phyloP scores from a whole-genome alignment of 1,140 invertebrate species.

The Gryon sp. region DNA sequence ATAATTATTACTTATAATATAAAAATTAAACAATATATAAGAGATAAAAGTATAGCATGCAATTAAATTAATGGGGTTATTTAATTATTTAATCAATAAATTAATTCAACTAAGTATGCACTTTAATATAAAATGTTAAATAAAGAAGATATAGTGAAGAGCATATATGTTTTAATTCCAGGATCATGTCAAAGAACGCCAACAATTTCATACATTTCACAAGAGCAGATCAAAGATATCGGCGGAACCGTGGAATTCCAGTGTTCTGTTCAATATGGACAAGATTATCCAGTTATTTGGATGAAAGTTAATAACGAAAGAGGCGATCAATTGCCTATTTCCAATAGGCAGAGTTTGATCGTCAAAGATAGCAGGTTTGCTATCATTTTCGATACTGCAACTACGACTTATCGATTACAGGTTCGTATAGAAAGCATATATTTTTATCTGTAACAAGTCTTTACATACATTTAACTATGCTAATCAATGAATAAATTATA shows the following conservation, averaged over 20 bases:
- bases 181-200: slow-evolving; percentile 87
- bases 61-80: too few species aligned
- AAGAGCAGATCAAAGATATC: slow-evolving; percentile 94
- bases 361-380: slow-evolving; percentile 92
- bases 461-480: too few species aligned
- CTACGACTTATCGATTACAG: slow-evolving; percentile 89
- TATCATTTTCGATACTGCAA: slow-evolving; percentile 88
- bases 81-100: too few species aligned
- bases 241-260: slow-evolving; percentile 92
- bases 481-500: too few species aligned
- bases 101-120: neutral
- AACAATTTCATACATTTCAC: slow-evolving; percentile 94
- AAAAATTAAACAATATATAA: too few species aligned
- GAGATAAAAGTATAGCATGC: too few species aligned
- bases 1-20: too few species aligned
- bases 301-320: slow-evolving; percentile 82
- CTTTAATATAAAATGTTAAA: slow-evolving; percentile 41
- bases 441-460: too few species aligned
- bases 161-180: slow-evolving; percentile 76
- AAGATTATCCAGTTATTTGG: slow-evolving; percentile 92
- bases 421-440: slow-evolving; percentile 60
- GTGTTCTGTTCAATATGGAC: slow-evolving; percentile 93
- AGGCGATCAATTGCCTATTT: slow-evolving; percentile 85
- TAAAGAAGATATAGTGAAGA: too few species aligned
- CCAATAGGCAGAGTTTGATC: slow-evolving; percentile 89